These are phyloP conservation scores for Spea multiplicata DNA, from an alignment of 2,113 vertebrate species.

Conservation along the genomic window DNA sequence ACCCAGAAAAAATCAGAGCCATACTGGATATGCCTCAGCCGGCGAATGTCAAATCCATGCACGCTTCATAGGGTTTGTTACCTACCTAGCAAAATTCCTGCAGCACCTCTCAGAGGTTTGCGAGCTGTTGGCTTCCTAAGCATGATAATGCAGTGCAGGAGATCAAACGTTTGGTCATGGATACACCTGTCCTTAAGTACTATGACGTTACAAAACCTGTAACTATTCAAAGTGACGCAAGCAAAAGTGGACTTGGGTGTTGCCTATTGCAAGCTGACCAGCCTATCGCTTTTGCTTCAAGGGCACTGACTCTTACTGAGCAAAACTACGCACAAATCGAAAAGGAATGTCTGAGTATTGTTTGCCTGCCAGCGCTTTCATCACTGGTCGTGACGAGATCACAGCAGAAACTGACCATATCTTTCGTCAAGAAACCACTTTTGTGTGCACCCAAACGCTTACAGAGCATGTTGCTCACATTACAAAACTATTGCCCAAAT, in stretches of 20 bases:
- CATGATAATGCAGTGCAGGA: neutral
- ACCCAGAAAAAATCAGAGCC: too few relatives aligned
- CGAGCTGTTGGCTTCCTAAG: neutral
- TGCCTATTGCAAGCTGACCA: too few relatives aligned
- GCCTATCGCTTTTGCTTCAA: too few relatives aligned
- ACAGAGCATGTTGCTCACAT: neutral
- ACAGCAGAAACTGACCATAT: too few relatives aligned
- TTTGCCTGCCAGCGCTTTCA: neutral
- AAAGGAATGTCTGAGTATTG: neutral
- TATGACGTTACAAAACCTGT: too few relatives aligned
- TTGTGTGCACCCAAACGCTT: slow-evolving; percentile 15
- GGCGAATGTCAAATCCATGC: neutral
- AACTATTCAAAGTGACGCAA: too few relatives aligned
- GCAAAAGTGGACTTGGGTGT: too few relatives aligned
- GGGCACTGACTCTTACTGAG: neutral
- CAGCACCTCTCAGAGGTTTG: neutral
- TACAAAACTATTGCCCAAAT: slow-evolving; percentile 39
- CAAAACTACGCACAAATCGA: neutral
- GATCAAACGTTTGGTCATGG: too few relatives aligned
- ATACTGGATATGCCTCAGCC: neutral
- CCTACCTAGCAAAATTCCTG: neutral
- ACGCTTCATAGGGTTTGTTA: slow-evolving; percentile 16
- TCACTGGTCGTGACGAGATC: neutral
- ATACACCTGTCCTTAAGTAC: too few relatives aligned
- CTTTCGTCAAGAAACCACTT: too few relatives aligned